phyloP scores from a whole-genome alignment of 2,888 invertebrate species.

The Heterodera filipjevi region DNA sequence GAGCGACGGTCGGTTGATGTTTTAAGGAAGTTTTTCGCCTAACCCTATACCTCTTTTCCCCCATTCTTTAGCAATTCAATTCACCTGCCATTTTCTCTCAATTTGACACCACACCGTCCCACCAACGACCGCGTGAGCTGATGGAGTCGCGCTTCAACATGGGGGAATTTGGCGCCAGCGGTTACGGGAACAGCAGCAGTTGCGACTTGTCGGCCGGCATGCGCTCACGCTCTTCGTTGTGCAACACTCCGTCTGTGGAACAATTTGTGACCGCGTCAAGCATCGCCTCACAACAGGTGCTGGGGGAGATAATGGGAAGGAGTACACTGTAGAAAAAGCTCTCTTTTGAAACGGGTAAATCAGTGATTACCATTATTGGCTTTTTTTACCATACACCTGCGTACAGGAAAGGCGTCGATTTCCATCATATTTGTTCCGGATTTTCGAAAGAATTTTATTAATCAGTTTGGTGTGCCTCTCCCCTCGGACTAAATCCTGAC shows the following conservation, averaged over 20 bases:
- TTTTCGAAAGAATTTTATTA: too few species aligned
- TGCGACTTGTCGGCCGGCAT: constrained; percentile 20
- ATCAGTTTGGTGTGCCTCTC: too few species aligned
- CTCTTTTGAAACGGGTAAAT: too few species aligned
- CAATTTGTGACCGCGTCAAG: constrained; percentile 8
- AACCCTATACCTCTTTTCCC: not conserved
- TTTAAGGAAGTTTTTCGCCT: not conserved
- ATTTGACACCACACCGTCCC: not conserved
- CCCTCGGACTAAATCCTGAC: too few species aligned
- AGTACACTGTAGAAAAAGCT: too few species aligned
- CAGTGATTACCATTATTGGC: too few species aligned
- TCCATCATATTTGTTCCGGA: too few species aligned
- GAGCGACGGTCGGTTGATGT: constrained; percentile 18
- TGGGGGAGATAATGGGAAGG: not conserved
- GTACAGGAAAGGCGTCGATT: too few species aligned
- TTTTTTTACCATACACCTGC: too few species aligned
- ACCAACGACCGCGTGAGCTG: constrained; percentile 21
- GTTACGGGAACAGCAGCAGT: not conserved
- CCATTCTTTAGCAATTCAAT: constrained; percentile 14
- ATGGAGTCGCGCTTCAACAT: constrained; percentile 19
- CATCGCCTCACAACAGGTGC: constrained; percentile 17
- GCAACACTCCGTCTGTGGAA: constrained; percentile 36
- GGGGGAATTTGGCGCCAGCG: constrained; percentile 15
- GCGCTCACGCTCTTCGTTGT: constrained; percentile 37
- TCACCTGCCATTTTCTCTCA: not conserved